Evolutionary conservation across 2,797 vertebrate species (phyloP).

Genomic region (Potorous gilbertii): DNA sequence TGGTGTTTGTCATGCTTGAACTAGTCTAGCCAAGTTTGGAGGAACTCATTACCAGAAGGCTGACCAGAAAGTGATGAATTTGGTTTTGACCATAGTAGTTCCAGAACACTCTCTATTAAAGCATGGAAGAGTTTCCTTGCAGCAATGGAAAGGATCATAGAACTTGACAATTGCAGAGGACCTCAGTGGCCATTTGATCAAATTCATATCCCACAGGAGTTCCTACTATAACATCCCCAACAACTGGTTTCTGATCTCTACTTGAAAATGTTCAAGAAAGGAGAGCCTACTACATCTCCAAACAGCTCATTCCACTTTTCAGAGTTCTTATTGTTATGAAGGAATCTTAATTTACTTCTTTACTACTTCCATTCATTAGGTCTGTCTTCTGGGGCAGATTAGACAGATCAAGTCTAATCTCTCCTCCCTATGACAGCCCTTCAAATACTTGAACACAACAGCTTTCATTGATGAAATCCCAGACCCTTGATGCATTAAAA

Average conservation of each 20-base stretch:
- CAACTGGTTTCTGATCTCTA: not conserved
- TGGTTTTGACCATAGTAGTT: not conserved
- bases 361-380: not conserved
- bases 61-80: not conserved
- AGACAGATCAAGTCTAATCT: not conserved
- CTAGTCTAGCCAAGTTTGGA: not conserved
- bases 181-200: not conserved
- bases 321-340: not conserved
- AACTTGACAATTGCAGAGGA: not conserved
- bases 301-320: not conserved
- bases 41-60: not conserved
- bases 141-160: not conserved
- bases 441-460: not conserved
- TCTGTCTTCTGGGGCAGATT: not conserved
- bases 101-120: not conserved
- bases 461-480: not conserved
- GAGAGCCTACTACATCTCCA: not conserved
- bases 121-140: not conserved
- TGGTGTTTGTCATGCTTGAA: not conserved
- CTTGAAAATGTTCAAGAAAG: not conserved
- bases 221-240: not conserved
- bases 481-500: not conserved
- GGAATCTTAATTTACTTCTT: not conserved
- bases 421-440: not conserved
- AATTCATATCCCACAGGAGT: not conserved